Conservation (phyloP, 2,797 vertebrate species). For the Danio tinwini region DNA sequence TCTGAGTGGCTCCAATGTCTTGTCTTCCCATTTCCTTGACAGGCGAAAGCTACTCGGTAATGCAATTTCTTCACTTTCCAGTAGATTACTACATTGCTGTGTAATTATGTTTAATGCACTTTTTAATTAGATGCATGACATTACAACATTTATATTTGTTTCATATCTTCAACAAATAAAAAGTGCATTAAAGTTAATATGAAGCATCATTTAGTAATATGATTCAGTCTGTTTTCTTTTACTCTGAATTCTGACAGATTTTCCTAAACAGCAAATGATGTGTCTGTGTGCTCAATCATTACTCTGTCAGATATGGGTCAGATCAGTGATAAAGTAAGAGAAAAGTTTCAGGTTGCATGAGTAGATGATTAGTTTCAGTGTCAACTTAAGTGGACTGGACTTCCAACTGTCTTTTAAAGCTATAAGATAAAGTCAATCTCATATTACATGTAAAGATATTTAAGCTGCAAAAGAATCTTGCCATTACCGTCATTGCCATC, state of each 20-base stretch:
- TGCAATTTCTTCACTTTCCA: slow-evolving; percentile 18
- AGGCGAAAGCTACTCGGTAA: slow-evolving; percentile 14
- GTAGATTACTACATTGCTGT: slow-evolving; percentile 1
- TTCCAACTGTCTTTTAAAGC: not conserved
- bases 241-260: slow-evolving; percentile 11
- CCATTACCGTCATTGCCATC: not conserved
- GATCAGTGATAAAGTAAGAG: slow-evolving; percentile 22
- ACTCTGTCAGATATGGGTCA: not conserved
- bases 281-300: slow-evolving; percentile 10
- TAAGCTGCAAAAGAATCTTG: not conserved
- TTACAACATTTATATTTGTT: not conserved
- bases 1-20: slow-evolving; percentile 48
- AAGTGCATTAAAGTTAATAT: too few relatives aligned
- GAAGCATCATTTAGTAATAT: not conserved
- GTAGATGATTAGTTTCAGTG: slow-evolving; percentile 26
- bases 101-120: not conserved
- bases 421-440: not conserved
- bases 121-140: not conserved
- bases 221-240: not conserved
- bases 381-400: not conserved
- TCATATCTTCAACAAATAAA: too few relatives aligned
- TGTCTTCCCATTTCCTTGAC: slow-evolving; percentile 42
- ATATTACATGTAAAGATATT: not conserved
- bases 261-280: slow-evolving; percentile 1
- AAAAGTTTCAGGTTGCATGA: slow-evolving; percentile 14